phyloP scores from a whole-genome alignment of 2,797 vertebrate species.

The Argentina silus region DNA sequence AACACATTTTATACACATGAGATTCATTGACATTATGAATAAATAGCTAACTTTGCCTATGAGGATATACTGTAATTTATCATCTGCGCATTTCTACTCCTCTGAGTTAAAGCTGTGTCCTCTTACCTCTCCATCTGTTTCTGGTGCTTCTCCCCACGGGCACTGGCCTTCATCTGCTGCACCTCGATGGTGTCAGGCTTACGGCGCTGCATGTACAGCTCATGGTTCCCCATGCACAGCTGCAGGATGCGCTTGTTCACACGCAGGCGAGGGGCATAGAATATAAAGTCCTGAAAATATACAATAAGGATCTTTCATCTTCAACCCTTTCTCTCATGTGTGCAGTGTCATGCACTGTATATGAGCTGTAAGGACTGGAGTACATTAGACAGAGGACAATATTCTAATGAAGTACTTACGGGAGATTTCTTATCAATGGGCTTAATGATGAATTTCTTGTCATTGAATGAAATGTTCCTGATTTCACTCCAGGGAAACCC shows the following conservation, averaged over 20 bases:
- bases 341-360: background rate
- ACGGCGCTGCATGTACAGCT: slow-evolving; percentile 91
- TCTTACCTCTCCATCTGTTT: slow-evolving; percentile 86
- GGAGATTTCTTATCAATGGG: slow-evolving; percentile 95
- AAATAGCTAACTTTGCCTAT: too few relatives aligned
- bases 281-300: slow-evolving; percentile 86
- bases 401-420: slow-evolving; percentile 78
- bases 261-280: slow-evolving; percentile 88
- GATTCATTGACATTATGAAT: too few relatives aligned
- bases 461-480: slow-evolving; percentile 94
- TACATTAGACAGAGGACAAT: background rate
- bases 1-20: background rate
- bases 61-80: too few relatives aligned
- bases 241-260: slow-evolving; percentile 94
- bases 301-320: background rate
- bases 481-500: slow-evolving; percentile 99
- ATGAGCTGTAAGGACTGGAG: too few relatives aligned
- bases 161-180: slow-evolving; percentile 98
- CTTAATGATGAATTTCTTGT: slow-evolving; percentile 98
- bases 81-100: background rate
- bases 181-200: slow-evolving; percentile 95
- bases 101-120: background rate
- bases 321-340: background rate
- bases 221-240: slow-evolving; percentile 95
- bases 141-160: slow-evolving; percentile 91